Percentiles rank a stretch among this genome's conserved stretches.
Evolutionary conservation across 1,140 invertebrate species (phyloP).

Genomic region (Ylistrum balloti): DNA sequence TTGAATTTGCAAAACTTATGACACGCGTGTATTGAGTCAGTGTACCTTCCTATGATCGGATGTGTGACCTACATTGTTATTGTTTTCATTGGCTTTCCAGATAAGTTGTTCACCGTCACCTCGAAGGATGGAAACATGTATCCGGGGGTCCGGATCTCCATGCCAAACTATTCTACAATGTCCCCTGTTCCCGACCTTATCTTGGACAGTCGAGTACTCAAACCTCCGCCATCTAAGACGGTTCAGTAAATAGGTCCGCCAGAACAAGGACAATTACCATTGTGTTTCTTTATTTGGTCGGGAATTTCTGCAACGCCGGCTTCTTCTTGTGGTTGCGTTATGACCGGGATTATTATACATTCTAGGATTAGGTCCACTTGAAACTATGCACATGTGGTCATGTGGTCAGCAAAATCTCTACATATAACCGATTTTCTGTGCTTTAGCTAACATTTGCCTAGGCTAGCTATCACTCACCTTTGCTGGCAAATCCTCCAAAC

Average conservation of each 20-base stretch:
- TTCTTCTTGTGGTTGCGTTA: not conserved
- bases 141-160: not conserved
- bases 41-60: too few relatives aligned
- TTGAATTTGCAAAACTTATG: too few relatives aligned
- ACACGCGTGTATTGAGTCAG: too few relatives aligned
- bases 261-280: not conserved
- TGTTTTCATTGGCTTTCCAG: constrained; percentile 3
- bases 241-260: not conserved
- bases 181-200: not conserved
- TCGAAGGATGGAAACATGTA: not conserved
- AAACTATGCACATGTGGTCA: too few relatives aligned
- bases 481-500: not conserved
- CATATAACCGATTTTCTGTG: not conserved
- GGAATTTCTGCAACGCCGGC: too few relatives aligned
- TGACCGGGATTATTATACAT: too few relatives aligned
- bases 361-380: too few relatives aligned
- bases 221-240: not conserved
- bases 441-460: not conserved
- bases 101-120: not conserved
- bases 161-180: not conserved
- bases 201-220: not conserved
- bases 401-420: not conserved
- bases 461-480: not conserved
- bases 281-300: too few relatives aligned
- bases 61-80: too few relatives aligned